These are phyloP conservation scores for Drosophila multiciliata DNA, from an alignment of 2,888 invertebrate genomes.

Conservation along the genomic window DNA sequence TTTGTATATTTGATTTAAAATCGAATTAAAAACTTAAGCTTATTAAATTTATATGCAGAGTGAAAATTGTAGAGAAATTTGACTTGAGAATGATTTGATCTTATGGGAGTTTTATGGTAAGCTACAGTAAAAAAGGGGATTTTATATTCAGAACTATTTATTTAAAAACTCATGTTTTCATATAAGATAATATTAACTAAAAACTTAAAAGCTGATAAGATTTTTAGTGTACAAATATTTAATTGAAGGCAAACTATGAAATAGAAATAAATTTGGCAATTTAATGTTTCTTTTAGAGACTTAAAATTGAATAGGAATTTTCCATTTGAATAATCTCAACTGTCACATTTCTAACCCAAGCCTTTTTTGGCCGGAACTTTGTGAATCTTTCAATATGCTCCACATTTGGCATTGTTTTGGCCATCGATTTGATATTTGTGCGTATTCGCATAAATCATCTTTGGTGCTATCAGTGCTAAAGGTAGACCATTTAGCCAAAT, in stretches of 20 bases:
- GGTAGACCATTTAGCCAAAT: conserved; percentile 37
- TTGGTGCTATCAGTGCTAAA: conserved; percentile 38
- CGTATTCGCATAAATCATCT: conserved; percentile 48
- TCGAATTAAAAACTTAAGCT: not conserved
- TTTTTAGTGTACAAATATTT: too few relatives aligned
- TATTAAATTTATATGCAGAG: not conserved
- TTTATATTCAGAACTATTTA: not conserved
- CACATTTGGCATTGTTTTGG: conserved; percentile 18
- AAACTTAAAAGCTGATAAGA: too few relatives aligned
- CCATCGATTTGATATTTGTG: conserved; percentile 24
- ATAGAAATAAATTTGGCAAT: not conserved
- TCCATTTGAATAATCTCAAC: not conserved
- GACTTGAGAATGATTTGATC: not conserved
- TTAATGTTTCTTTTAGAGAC: rapidly evolving
- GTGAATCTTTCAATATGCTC: conserved; percentile 35
- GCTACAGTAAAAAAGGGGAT: not conserved
- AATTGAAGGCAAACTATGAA: not conserved
- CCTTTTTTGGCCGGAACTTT: conserved; percentile 7
- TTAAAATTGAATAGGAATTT: not conserved
- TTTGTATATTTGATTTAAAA: too few relatives aligned
- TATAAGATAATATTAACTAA: too few relatives aligned
- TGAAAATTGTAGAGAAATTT: not conserved
- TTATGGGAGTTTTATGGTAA: not conserved
- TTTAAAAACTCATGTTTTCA: too few relatives aligned
- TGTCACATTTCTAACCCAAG: not conserved